Conservation (phyloP, 2,888 invertebrate species). For the Amitus sp. region DNA sequence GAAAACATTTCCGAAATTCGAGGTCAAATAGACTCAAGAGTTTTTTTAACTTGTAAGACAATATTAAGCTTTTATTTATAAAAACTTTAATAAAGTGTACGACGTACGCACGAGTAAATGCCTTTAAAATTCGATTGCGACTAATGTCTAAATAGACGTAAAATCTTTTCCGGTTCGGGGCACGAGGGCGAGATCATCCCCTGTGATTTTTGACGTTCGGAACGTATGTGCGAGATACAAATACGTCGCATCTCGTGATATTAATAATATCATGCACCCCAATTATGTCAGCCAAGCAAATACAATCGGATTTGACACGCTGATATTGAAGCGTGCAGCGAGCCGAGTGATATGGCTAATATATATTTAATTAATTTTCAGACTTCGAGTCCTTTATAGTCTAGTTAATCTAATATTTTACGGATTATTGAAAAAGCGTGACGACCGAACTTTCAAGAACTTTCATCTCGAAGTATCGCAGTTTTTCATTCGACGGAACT, state of each 20-base stretch:
- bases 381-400: neutral
- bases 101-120: neutral
- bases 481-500: no score
- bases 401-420: neutral
- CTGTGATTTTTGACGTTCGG: constrained; percentile 22
- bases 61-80: no score
- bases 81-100: no score
- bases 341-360: constrained; percentile 61
- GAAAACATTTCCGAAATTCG: no score
- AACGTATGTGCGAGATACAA: constrained; percentile 27
- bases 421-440: no score
- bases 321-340: constrained; percentile 47
- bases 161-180: constrained; percentile 41
- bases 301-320: constrained; percentile 55
- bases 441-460: no score
- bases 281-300: constrained; percentile 46
- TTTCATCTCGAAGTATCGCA: no score
- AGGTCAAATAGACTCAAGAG: no score
- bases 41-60: constrained; percentile 7
- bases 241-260: constrained; percentile 36
- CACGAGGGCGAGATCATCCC: constrained; percentile 22
- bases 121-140: constrained; percentile 5
- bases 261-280: constrained; percentile 61
- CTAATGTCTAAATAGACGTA: constrained; percentile 22
- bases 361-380: constrained; percentile 61